Evolutionary conservation across 1,140 invertebrate genomes (phyloP), one percentile per base, ranked within the genome.

Genomic region (Drosophila tristis): DNA sequence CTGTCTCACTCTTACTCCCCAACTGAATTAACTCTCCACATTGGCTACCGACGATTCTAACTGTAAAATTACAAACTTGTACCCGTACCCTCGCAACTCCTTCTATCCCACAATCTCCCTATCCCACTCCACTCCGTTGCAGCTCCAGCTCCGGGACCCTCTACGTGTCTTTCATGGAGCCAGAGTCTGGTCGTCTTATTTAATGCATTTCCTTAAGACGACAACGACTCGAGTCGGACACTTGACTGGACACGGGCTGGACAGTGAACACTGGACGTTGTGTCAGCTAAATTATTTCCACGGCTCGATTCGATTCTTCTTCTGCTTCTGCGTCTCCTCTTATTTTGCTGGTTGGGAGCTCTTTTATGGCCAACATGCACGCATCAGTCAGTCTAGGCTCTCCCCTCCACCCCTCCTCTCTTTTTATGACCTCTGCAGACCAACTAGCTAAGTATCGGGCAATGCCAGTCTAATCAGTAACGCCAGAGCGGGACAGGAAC

Each of bases 141-240:
- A 31, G 31, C 31, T 31, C 8, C 31, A 39, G 4, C 35, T 39
- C 11, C 35, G 35, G 35, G 35, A 63, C 50, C 60, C 42, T 47
- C 23, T 54, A 13, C n/a, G 13, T 31, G 8, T 42, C 16, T 25
- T 26, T 44, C 16, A 3, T 43, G 16, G 42, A 50, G 48, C 25
- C n/a, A 51, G 13, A 61, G 56, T 58, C 54, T 56, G 72, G 72
- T 16, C 67, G 82, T 78, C 78, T 74, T 65, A 81, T 78, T 78
- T 86, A 86, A 86, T 86, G 84, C 82, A 68, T 86, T 86, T 86
- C 82, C 81, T 86, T 86, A 87, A 86, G 81, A 86, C 82, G 82
- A 71, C 82, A 66, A 66, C 72, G 61, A 55, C 35, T 70, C 78
- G 74, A 71, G 74, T 54, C 44, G 35, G 60, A 63, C 74, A 58